phyloP scores from a whole-genome alignment of 2,113 vertebrate species.

The Coracopsis vasa region DNA sequence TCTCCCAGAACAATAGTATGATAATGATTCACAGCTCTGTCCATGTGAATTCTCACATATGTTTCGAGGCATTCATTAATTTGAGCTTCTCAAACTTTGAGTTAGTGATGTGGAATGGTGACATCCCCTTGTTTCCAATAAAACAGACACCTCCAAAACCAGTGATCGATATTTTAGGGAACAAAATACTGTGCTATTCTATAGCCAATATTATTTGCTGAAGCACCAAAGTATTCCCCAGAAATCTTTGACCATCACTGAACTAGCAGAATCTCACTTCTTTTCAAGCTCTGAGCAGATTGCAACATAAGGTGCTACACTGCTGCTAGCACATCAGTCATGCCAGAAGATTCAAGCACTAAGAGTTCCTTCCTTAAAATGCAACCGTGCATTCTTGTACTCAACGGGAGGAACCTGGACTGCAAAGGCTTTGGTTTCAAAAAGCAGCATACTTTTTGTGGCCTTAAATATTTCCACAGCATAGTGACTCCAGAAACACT shows the following conservation, averaged over 20 bases:
- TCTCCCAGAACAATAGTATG: neutral
- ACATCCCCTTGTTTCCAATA: neutral
- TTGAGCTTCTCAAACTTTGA: neutral
- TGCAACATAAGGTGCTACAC: rapidly evolving
- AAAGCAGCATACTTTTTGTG: neutral
- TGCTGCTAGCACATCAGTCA: neutral
- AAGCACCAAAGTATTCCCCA: neutral
- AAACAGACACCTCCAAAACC: neutral
- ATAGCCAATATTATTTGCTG: neutral
- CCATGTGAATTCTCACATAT: neutral
- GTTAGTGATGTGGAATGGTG: neutral
- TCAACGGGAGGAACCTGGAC: neutral
- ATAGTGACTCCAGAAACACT: neutral
- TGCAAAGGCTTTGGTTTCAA: neutral
- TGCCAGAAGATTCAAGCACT: neutral
- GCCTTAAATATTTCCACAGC: neutral
- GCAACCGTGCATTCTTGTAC: neutral
- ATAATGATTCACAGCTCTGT: neutral
- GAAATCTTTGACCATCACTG: neutral
- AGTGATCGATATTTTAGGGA: neutral
- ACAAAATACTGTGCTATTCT: neutral
- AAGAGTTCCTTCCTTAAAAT: neutral
- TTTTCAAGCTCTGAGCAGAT: neutral
- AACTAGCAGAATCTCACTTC: neutral
- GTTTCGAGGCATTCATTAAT: rapidly evolving